Base-by-base conservation (phyloP, 2,888 invertebrate genomes). In the Orgyia antiqua region DNA sequence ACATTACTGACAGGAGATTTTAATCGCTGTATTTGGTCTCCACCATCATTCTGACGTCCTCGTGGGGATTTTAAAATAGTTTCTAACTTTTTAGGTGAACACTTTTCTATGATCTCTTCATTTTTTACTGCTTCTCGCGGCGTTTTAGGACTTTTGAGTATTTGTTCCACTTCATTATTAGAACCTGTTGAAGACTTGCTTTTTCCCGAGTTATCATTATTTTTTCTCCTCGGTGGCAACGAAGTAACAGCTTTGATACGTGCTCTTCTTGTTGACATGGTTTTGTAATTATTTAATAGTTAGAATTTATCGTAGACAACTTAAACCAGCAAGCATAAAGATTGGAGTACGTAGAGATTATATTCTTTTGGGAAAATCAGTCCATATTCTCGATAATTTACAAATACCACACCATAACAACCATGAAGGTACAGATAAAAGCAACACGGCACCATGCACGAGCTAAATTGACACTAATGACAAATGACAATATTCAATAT, bases 231-330 rank as follows among this genome's bases (percentile, higher is more conserved):
- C 13, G 89, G 87, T 24, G 91, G 91, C 43, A 93, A 84, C 41
- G 91, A 90, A 24, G 92, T 91, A 51, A 91, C 87, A 33, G 90
- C 92, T 86, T 93, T 93, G 51, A 94, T 92, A 70, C 93, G 88
- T 28, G 91, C 90, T 58, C 93, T 75, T 73, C 92, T 80, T 26
- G 89, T 88, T 32, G 91, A 88, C 91, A 91, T 91, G 4, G 6
- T 15, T 15, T 4, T 15, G 6, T 4, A 15, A 15, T 6, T 15
- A 4, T 15, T 4, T 6, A 15, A 15, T 15, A 15, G 4, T 4
- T 4, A 4, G 15, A 15, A 15, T 15, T 15, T n/a, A n/a, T n/a
- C n/a, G n/a, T n/a, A n/a, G n/a, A n/a, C n/a, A n/a, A n/a, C n/a
- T n/a, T n/a, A n/a, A n/a, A n/a, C n/a, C n/a, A n/a, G n/a, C n/a